These are phyloP conservation scores for Agonopterix arenella DNA, from an alignment of 2,888 invertebrate genomes.

Conservation along the genomic window DNA sequence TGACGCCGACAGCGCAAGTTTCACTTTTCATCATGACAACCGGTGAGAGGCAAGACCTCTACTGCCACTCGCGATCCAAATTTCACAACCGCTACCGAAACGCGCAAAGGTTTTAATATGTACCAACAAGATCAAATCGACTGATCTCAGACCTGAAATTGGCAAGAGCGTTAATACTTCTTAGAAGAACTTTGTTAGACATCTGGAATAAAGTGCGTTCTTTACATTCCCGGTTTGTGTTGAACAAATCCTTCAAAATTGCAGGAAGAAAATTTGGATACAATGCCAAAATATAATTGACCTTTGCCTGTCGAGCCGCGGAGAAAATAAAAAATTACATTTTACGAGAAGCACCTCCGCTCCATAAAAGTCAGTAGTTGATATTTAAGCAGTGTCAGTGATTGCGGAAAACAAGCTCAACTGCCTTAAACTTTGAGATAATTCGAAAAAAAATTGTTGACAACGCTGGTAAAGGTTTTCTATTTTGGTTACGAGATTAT, in stretches of 20 bases:
- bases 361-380: conserved; percentile 37
- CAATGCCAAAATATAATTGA: too few relatives aligned
- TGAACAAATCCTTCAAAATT: too few relatives aligned
- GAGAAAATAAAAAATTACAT: neutral
- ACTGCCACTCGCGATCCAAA: conserved; percentile 48
- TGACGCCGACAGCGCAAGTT: conserved; percentile 53
- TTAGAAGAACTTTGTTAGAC: too few relatives aligned
- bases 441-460: conserved; percentile 1
- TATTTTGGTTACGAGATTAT: too few relatives aligned
- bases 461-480: neutral
- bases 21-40: conserved; percentile 71
- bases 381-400: conserved; percentile 25
- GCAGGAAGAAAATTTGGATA: too few relatives aligned
- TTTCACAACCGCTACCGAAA: conserved; percentile 67
- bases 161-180: too few relatives aligned
- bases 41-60: conserved; percentile 70
- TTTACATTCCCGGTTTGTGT: too few relatives aligned
- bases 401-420: conserved; percentile 31
- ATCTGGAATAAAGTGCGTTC: too few relatives aligned
- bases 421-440: conserved; percentile 1
- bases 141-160: too few relatives aligned
- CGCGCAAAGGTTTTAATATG: conserved; percentile 25
- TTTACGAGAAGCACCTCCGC: neutral
- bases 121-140: too few relatives aligned
- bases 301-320: neutral